These are phyloP conservation scores for Iselma pallidipennis DNA, from an alignment of 2,888 invertebrate species.

Conservation along the genomic window DNA sequence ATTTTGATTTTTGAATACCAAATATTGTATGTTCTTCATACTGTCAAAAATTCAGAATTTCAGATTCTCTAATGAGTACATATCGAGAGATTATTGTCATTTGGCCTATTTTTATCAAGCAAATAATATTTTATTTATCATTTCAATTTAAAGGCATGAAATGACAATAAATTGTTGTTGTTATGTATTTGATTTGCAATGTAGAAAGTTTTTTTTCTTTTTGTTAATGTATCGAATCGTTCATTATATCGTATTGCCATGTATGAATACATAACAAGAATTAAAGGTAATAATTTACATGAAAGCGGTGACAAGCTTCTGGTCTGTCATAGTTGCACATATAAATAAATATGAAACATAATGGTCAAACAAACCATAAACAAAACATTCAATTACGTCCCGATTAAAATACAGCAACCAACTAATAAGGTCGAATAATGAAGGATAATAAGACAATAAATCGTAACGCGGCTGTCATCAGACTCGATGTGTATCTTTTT, in stretches of 20 bases:
- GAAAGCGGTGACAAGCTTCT: slow-evolving; percentile 38
- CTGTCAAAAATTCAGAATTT: background rate
- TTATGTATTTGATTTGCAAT: background rate
- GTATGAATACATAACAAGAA: slow-evolving; percentile 34
- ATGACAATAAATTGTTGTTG: background rate
- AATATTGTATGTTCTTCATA: background rate
- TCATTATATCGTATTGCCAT: background rate
- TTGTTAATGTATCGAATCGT: background rate
- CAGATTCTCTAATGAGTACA: background rate
- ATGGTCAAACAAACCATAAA: slow-evolving; percentile 38
- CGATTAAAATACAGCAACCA: slow-evolving; percentile 35
- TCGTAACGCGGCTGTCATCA: slow-evolving; percentile 15
- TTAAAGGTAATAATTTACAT: slow-evolving; percentile 41
- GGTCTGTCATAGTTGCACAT: slow-evolving; percentile 33
- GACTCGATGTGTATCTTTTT: background rate
- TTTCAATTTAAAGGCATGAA: background rate
- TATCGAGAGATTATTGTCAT: background rate
- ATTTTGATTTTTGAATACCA: background rate
- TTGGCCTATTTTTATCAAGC: background rate
- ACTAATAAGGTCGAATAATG: slow-evolving; percentile 43
- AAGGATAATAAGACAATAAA: slow-evolving; percentile 44
- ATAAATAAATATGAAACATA: slow-evolving; percentile 45
- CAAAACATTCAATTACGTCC: slow-evolving; percentile 40
- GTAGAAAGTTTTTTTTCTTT: slow-evolving; percentile 2
- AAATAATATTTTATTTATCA: background rate